Percentiles rank a stretch among this genome's conserved stretches.
These are phyloP conservation scores for Smittia sp. DNA, from an alignment of 2,888 invertebrate species.

Conservation along the genomic window DNA sequence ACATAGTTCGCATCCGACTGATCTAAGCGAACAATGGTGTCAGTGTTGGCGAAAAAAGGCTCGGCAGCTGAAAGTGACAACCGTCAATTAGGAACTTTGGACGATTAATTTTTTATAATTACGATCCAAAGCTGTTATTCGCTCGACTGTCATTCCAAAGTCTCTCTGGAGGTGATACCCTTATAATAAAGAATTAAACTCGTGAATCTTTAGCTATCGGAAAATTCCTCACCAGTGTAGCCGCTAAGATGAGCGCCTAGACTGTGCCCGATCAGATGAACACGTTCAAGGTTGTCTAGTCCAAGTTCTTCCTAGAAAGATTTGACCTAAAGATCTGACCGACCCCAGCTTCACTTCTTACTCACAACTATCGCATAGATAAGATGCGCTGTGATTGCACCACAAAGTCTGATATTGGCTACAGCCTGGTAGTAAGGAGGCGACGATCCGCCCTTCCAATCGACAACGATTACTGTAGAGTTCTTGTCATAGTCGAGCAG, in stretches of 20 bases:
- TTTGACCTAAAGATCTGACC: background rate
- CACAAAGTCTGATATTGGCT: slow-evolving; percentile 83
- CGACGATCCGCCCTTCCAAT: slow-evolving; percentile 82
- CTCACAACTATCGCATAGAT: slow-evolving; percentile 51
- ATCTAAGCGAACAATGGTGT: slow-evolving; percentile 77
- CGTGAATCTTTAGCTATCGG: too few relatives aligned
- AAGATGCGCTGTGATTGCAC: slow-evolving; percentile 77
- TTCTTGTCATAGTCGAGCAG: slow-evolving; percentile 63
- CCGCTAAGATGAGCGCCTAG: slow-evolving; percentile 81
- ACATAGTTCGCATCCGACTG: slow-evolving; percentile 84
- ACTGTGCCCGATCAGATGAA: slow-evolving; percentile 85
- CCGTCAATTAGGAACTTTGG: background rate
- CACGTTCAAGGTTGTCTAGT: slow-evolving; percentile 61
- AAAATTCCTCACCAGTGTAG: slow-evolving; percentile 69
- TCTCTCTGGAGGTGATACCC: slow-evolving; percentile 58
- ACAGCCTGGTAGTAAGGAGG: slow-evolving; percentile 91
- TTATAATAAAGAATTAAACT: too few relatives aligned
- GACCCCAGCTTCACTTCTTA: slow-evolving; percentile 51
- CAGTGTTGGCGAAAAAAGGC: slow-evolving; percentile 82
- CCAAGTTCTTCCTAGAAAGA: slow-evolving; percentile 57
- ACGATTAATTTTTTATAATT: background rate
- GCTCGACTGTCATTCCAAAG: slow-evolving; percentile 67
- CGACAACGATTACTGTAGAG: slow-evolving; percentile 74
- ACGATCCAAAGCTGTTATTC: slow-evolving; percentile 83
- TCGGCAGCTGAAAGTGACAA: slow-evolving; percentile 62